Evolutionary conservation across 2,113 vertebrate genomes (phyloP), one percentile per base, ranked within the genome.

Genomic region (Lonchura striata): DNA sequence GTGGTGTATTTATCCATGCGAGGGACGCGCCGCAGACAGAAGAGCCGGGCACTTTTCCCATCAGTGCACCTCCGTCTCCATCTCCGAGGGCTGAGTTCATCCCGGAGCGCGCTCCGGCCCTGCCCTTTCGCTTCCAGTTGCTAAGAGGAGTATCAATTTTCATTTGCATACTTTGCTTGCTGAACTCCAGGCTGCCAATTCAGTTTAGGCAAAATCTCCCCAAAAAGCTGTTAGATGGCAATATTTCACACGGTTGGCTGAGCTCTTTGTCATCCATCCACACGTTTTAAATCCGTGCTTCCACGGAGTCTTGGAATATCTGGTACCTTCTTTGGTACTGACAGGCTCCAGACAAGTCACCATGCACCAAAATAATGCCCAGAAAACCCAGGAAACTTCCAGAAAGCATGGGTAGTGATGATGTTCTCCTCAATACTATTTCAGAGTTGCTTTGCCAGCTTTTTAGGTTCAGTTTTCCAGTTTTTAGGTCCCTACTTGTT

Each of bases 131-230:
- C 88, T 92, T 47, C 70, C 89, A 63, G 25, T 65, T 35, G 61
- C 66, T 54, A 65, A 82, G 80, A 82, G 15, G 14, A 57, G 59
- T 63, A 92, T 91, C 96, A 94, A 69, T 96, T 96, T 95, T 57
- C 56, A 92, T 95, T 95, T 95, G 74, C 89, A 72, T 91, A 35
- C 78, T 82, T 82, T 89, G 69, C 39, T 71, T 69, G 69, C 74
- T 50, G 19, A 92, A 63, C 71, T 80, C 56, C 13, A 11, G 31
- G 15, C 86, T 92, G 87, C 61, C 84, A 88, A 72, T 71, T 63
- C 42, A 28, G 68, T 83, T 94, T 88, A 88, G 13, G 35, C 16
- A 2, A 33, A 46, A 41, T 77, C 75, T 72, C 82, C 82, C 66
- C 75, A 22, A 42, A 83, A 92, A 95, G 77, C 91, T 91, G 77